Percentiles rank a stretch among this genome's conserved stretches.
Conservation (phyloP, 2,888 invertebrate genomes). For the Drosophila histrio region DNA sequence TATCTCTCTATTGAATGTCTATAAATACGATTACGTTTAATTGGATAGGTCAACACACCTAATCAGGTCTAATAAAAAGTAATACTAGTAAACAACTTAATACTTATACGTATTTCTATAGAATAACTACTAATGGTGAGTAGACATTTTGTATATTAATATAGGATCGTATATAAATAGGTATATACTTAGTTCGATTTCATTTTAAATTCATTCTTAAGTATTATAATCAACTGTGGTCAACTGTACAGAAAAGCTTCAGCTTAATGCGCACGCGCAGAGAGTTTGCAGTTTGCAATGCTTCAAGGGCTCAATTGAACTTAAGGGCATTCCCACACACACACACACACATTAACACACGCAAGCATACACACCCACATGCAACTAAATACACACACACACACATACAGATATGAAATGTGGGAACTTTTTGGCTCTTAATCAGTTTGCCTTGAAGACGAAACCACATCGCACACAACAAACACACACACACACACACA, state of each 20-base stretch:
- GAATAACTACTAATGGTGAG: too few relatives aligned
- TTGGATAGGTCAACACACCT: neutral
- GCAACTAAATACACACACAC: constrained; percentile 24
- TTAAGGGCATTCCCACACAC: constrained; percentile 56
- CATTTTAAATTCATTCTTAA: neutral
- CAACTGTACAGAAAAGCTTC: constrained; percentile 25
- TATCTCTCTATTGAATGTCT: too few relatives aligned
- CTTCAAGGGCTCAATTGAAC: constrained; percentile 59
- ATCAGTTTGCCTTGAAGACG: constrained; percentile 62
- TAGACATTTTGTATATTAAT: neutral
- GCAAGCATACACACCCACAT: constrained; percentile 32
- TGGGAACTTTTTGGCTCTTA: constrained; percentile 67
- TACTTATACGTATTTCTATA: neutral
- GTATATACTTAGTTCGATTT: neutral
- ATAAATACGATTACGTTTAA: neutral
- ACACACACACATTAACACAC: constrained; percentile 17
- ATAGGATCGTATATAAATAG: too few relatives aligned
- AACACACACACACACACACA: constrained; percentile 24
- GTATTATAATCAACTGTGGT: constrained; percentile 3
- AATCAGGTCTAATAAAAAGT: neutral
- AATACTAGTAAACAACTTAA: neutral
- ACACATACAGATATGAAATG: constrained; percentile 43
- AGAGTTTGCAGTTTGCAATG: constrained; percentile 48
- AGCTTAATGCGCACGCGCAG: constrained; percentile 31
- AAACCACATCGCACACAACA: constrained; percentile 57